Conservation (phyloP, 2,888 invertebrate genomes). For the Timandra comae region DNA sequence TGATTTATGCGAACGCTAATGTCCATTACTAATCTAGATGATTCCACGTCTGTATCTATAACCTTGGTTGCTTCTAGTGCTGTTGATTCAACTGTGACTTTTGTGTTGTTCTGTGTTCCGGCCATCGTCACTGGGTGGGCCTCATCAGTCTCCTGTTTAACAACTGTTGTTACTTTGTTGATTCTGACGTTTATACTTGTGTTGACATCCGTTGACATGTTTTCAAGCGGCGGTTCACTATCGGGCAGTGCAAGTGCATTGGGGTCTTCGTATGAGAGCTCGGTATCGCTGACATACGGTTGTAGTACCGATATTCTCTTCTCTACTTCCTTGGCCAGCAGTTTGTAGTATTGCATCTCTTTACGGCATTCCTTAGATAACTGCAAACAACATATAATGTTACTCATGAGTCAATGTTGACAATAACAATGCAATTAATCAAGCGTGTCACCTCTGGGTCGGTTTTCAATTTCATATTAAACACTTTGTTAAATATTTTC, state of each 20-base stretch:
- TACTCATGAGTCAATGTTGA: conserved; percentile 7
- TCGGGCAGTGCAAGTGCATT: too few species aligned
- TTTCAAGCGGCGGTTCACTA: too few species aligned
- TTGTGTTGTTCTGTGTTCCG: too few species aligned
- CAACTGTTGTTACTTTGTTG: conserved; percentile 15
- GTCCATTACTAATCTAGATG: conserved; percentile 48
- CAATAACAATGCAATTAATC: conserved; percentile 7
- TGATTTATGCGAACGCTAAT: conserved; percentile 49
- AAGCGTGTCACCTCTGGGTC: conserved; percentile 12
- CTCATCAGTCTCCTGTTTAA: conserved; percentile 6
- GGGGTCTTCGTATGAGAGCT: conserved; percentile 42
- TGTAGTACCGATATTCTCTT: conserved; percentile 67
- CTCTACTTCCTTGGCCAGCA: conserved; percentile 81
- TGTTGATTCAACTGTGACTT: too few species aligned
- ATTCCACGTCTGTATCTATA: conserved; percentile 8
- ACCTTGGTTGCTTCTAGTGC: background rate
- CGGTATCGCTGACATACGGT: conserved; percentile 44
- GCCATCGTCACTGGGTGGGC: conserved; percentile 11
- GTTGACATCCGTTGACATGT: conserved; percentile 9
- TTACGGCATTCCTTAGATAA: conserved; percentile 78
- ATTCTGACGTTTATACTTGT: conserved; percentile 22
- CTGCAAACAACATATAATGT: conserved; percentile 54
- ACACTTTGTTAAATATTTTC: background rate
- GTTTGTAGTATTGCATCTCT: conserved; percentile 81
- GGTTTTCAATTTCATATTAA: conserved; percentile 1